These are phyloP conservation scores for Caenorhabditis imperialis DNA, from an alignment of 2,888 invertebrate species.

Conservation along the genomic window DNA sequence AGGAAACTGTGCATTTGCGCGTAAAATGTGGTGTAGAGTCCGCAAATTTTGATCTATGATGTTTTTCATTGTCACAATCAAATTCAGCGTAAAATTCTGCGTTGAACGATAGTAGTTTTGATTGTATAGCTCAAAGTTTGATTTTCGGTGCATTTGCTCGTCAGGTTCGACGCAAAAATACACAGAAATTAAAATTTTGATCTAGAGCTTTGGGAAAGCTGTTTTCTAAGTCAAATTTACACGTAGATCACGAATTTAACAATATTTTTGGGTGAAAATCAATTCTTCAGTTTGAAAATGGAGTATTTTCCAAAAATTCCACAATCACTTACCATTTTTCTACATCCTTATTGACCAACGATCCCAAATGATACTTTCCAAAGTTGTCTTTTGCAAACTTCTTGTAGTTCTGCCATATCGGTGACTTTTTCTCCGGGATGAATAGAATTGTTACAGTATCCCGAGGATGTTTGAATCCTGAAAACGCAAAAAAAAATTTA, in stretches of 20 bases:
- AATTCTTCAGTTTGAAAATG: neutral
- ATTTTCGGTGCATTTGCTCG: too few relatives aligned
- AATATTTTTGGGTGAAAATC: neutral
- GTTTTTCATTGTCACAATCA: too few relatives aligned
- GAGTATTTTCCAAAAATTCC: neutral
- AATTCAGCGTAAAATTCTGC: too few relatives aligned
- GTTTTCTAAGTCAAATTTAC: too few relatives aligned
- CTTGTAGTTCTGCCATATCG: constrained; percentile 48
- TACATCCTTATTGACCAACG: constrained; percentile 43
- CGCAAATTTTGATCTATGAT: neutral
- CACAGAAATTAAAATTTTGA: too few relatives aligned
- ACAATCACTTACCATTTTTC: constrained; percentile 1
- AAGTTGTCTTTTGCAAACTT: constrained; percentile 53
- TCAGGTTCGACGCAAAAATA: too few relatives aligned
- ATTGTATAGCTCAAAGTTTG: too few relatives aligned
- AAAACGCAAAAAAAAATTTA: constrained; percentile 4
- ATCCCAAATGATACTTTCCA: constrained; percentile 57
- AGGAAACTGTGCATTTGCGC: too few relatives aligned
- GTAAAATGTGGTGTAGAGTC: constrained; percentile 1
- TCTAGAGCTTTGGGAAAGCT: too few relatives aligned
- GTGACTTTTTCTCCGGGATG: constrained; percentile 40
- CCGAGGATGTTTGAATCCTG: constrained; percentile 36
- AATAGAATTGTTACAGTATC: constrained; percentile 58
- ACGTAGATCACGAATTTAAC: too few relatives aligned
- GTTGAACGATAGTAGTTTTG: too few relatives aligned